phyloP scores from a whole-genome alignment of 2,888 invertebrate species.

The Leucania comma region DNA sequence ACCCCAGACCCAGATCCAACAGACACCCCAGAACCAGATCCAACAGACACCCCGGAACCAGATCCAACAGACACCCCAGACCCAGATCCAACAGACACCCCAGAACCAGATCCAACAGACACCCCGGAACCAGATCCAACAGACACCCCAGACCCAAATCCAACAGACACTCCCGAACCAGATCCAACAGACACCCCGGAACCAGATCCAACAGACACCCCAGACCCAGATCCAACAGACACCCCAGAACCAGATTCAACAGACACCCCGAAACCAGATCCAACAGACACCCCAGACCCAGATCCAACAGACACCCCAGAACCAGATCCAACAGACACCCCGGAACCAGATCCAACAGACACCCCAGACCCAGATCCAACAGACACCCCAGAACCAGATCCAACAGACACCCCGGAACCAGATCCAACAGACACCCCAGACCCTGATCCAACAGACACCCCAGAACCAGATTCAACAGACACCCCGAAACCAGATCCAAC shows the following conservation, averaged over 20 bases:
- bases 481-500: not conserved
- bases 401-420: not conserved
- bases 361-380: not conserved
- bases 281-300: not conserved
- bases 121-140: not conserved
- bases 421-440: not conserved
- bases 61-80: not conserved
- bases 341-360: not conserved
- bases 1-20: not conserved
- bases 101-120: not conserved
- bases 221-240: not conserved
- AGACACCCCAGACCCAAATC: not conserved
- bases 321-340: not conserved
- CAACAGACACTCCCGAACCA: not conserved
- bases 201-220: not conserved
- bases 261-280: not conserved
- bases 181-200: not conserved
- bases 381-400: not conserved
- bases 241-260: not conserved
- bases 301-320: not conserved
- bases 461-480: not conserved
- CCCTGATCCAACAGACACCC: not conserved
- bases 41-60: not conserved
- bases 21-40: not conserved
- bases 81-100: not conserved